Evolutionary conservation across 2,888 invertebrate genomes (phyloP).

Genomic region (Helleia helle): DNA sequence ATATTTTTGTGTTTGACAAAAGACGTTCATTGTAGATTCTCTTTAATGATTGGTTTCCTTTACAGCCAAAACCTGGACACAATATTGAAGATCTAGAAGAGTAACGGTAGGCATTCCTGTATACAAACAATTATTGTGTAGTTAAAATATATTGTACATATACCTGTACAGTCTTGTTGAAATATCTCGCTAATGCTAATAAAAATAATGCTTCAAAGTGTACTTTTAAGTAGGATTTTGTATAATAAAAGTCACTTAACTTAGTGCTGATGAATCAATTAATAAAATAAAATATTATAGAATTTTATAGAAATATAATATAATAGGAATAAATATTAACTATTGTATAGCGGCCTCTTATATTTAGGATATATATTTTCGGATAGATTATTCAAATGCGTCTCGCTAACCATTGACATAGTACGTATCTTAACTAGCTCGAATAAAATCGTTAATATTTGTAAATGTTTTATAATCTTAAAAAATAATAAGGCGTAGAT

Average conservation of each 20-base stretch:
- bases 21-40: too few relatives aligned
- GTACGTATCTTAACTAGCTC: conserved; percentile 14
- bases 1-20: too few relatives aligned
- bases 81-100: conserved; percentile 71
- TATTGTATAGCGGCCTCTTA: conserved; percentile 42
- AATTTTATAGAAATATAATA: conserved; percentile 17
- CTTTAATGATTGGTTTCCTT: conserved; percentile 21
- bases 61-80: conserved; percentile 91
- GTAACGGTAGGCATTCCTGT: conserved; percentile 42
- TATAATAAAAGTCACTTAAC: conserved; percentile 18
- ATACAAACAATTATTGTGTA: conserved; percentile 15
- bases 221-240: conserved; percentile 30
- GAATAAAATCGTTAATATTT: conserved; percentile 5
- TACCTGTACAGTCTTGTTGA: conserved; percentile 50
- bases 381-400: conserved; percentile 50
- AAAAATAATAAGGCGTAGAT: conserved; percentile 7
- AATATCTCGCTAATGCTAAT: conserved; percentile 36
- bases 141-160: conserved; percentile 45
- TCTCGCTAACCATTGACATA: conserved; percentile 26
- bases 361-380: conserved; percentile 51
- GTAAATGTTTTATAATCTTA: conserved; percentile 12
- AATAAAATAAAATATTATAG: conserved; percentile 18
- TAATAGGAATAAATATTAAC: conserved; percentile 16
- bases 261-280: conserved; percentile 19
- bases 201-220: conserved; percentile 32